These are phyloP conservation scores for Oasisia sp. DNA, from an alignment of 2,888 invertebrate species.

Conservation along the genomic window DNA sequence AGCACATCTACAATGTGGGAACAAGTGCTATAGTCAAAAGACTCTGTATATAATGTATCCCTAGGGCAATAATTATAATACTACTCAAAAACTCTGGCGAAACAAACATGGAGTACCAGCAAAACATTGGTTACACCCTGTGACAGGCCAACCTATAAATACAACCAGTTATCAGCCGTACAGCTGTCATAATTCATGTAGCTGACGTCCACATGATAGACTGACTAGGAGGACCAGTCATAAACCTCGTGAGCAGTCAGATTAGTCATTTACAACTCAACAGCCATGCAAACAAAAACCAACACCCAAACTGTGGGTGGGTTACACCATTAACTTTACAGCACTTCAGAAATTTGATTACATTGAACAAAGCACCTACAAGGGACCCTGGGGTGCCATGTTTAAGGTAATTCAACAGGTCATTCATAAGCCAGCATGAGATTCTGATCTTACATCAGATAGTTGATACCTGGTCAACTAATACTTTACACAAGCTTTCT, in stretches of 20 bases:
- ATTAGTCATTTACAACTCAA: neutral
- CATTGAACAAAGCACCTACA: neutral
- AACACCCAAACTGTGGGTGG: neutral
- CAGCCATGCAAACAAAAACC: neutral
- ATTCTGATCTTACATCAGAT: too few relatives aligned
- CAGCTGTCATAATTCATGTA: constrained; percentile 17
- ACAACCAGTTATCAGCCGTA: neutral
- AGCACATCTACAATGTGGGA: too few relatives aligned
- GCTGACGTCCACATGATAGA: neutral
- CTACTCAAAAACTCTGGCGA: neutral
- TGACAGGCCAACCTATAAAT: neutral
- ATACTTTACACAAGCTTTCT: too few relatives aligned
- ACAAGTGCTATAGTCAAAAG: too few relatives aligned
- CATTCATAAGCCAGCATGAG: too few relatives aligned
- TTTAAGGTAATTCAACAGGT: too few relatives aligned
- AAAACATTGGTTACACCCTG: neutral
- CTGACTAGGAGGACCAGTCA: neutral
- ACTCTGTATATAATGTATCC: too few relatives aligned
- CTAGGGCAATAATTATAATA: neutral
- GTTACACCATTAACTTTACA: neutral
- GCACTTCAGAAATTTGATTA: neutral
- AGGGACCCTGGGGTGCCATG: too few relatives aligned
- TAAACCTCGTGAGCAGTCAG: neutral
- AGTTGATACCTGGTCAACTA: too few relatives aligned
- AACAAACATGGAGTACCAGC: neutral